Conservation (phyloP, 2,797 vertebrate genomes). For the Tadarida brasiliensis region DNA sequence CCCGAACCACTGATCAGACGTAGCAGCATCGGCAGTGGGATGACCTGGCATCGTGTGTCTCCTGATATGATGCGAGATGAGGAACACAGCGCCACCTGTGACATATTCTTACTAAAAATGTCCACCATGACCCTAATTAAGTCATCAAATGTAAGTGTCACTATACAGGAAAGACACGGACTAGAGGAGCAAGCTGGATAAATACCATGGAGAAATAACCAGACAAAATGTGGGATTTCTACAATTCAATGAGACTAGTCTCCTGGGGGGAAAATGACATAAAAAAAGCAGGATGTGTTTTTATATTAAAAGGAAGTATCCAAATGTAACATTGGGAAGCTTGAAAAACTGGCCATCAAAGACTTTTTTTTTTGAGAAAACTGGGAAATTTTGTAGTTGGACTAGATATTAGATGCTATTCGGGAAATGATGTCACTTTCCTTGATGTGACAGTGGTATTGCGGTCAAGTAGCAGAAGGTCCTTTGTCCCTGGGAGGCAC, state of each 20-base stretch:
- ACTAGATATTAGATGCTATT: background rate
- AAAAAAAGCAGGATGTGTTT: background rate
- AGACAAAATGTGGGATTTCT: background rate
- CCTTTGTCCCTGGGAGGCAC: background rate
- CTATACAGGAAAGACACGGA: background rate
- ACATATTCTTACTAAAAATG: background rate
- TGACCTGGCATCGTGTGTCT: background rate
- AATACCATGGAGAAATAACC: background rate
- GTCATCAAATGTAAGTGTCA: background rate
- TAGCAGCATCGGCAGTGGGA: no score
- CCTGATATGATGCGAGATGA: background rate
- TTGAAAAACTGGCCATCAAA: conserved; percentile 7
- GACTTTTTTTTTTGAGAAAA: background rate
- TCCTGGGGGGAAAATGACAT: background rate
- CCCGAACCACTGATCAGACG: background rate
- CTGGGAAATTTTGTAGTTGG: background rate
- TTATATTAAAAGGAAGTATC: conserved; percentile 37
- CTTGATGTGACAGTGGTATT: background rate
- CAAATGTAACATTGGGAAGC: background rate
- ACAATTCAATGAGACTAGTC: background rate
- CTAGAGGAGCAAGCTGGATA: background rate
- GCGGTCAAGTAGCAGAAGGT: background rate
- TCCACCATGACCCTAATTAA: background rate
- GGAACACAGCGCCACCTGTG: background rate
- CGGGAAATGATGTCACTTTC: background rate